Conservation (phyloP, 2,113 vertebrate genomes). For the Sylvia atricapilla region DNA sequence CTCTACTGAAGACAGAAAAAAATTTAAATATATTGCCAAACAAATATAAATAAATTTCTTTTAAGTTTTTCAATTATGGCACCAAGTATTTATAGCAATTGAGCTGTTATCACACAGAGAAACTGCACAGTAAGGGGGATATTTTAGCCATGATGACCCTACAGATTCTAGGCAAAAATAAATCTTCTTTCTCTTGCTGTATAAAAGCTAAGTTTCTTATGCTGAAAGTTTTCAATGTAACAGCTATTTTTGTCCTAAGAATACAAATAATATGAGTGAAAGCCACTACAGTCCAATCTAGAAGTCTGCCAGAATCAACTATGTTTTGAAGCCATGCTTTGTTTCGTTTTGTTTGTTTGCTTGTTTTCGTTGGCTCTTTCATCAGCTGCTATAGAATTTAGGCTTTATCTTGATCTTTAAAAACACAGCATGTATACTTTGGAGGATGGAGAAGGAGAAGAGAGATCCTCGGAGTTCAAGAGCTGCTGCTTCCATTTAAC, state of each 20-base stretch:
- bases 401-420: not conserved
- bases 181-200: not conserved
- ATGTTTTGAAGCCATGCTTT: not conserved
- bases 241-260: not conserved
- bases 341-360: not conserved
- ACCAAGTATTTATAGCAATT: not conserved
- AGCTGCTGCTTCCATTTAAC: not conserved
- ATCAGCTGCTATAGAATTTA: not conserved
- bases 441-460: not conserved
- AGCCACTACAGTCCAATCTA: not conserved
- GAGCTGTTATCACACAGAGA: not conserved
- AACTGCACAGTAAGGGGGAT: not conserved
- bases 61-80: not conserved
- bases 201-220: not conserved
- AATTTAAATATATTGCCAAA: not conserved
- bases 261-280: not conserved
- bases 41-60: not conserved
- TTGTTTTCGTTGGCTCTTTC: not conserved
- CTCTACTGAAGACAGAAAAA: not conserved
- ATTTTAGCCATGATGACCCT: not conserved
- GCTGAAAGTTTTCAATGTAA: not conserved
- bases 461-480: not conserved
- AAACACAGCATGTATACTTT: not conserved
- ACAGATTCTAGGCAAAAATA: not conserved
- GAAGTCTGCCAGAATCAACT: not conserved